Percentiles rank a stretch among this genome's conserved stretches.
These are phyloP conservation scores for Tipula vernalis DNA, from an alignment of 2,888 invertebrate species.

Conservation along the genomic window DNA sequence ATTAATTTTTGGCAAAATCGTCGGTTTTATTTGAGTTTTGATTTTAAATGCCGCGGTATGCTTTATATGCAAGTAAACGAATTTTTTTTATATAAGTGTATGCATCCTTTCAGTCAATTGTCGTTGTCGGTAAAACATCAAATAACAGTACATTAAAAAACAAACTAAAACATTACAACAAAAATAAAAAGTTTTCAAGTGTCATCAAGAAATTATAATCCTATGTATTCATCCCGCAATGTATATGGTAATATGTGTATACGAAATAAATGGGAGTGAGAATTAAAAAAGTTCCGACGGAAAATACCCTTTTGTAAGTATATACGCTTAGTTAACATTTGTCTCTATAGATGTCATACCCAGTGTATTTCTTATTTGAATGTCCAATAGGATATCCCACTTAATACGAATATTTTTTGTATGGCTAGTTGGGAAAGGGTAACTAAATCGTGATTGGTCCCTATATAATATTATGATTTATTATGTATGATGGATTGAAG, in stretches of 20 bases:
- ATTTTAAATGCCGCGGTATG: too few species aligned
- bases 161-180: background rate
- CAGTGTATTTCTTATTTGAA: background rate
- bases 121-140: background rate
- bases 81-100: background rate
- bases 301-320: background rate
- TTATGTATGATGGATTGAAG: background rate
- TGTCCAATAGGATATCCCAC: background rate
- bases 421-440: background rate
- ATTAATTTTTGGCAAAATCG: too few species aligned
- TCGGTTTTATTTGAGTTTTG: too few species aligned
- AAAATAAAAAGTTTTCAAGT: background rate
- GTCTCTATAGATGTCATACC: background rate
- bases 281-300: background rate
- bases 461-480: background rate
- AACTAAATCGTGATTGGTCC: background rate
- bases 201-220: background rate
- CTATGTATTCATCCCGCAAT: background rate
- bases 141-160: background rate
- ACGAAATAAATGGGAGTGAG: background rate
- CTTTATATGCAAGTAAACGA: background rate
- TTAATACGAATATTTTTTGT: background rate
- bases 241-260: background rate
- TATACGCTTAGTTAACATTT: background rate
- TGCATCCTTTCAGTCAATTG: background rate